Percentiles rank a stretch among this genome's conserved stretches.
These are phyloP conservation scores for Alouatta palliata DNA, from an alignment of 2,113 vertebrate genomes.

Conservation along the genomic window DNA sequence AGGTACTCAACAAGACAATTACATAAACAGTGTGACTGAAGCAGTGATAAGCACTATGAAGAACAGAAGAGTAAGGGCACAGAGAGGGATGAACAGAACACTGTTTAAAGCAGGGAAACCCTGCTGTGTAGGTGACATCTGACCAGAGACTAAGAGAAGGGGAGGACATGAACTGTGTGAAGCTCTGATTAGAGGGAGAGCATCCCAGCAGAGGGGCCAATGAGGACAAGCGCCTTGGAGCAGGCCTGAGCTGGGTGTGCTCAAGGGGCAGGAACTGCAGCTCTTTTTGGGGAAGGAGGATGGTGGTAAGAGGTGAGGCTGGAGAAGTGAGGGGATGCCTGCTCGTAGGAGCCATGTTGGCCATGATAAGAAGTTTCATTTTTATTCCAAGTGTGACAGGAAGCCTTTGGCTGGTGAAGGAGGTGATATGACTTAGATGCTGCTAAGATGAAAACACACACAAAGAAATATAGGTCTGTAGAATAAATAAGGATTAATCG, in stretches of 20 bases:
- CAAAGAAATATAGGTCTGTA: not conserved
- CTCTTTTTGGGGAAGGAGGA: not conserved
- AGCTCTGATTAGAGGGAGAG: not conserved
- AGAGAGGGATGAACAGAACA: not conserved
- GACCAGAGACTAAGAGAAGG: not conserved
- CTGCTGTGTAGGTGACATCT: not conserved
- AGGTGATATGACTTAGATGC: not conserved
- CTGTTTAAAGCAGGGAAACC: not conserved
- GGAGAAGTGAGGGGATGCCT: not conserved
- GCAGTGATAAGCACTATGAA: not conserved
- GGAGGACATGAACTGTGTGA: not conserved
- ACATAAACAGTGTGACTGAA: not conserved
- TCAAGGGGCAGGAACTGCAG: not conserved
- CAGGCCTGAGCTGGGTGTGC: not conserved
- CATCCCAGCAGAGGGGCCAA: not conserved
- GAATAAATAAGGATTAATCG: not conserved
- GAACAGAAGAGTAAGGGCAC: not conserved
- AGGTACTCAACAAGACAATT: not conserved
- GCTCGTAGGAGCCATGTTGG: not conserved
- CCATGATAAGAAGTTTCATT: not conserved
- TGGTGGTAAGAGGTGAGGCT: not conserved
- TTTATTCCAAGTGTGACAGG: not conserved
- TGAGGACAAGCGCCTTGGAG: not conserved
- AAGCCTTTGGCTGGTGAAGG: not conserved
- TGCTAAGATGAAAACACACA: not conserved